Evolutionary conservation across 2,113 vertebrate genomes (phyloP).

Genomic region (Lamprotornis superbus): DNA sequence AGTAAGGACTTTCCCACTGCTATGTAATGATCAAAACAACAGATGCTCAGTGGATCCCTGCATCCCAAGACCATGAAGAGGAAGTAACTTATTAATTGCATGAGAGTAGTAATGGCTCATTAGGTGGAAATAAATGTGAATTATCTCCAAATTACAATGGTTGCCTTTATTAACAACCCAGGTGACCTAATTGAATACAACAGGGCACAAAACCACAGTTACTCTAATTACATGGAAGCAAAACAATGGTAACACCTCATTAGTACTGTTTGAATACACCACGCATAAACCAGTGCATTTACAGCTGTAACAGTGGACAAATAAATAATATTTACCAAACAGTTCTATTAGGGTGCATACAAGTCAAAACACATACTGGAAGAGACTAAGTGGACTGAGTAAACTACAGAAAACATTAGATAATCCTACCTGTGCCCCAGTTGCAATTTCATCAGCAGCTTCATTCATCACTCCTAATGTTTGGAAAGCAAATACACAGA

Average conservation of each 20-base stretch:
- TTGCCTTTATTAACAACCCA: conserved; percentile 24
- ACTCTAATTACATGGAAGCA: conserved; percentile 17
- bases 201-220: background rate
- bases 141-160: conserved; percentile 38
- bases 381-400: background rate
- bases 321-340: background rate
- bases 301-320: background rate
- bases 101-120: conserved; percentile 25
- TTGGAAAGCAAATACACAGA: conserved; percentile 93
- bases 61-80: conserved; percentile 5
- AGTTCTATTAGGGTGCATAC: background rate
- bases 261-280: background rate
- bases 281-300: background rate
- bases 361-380: background rate
- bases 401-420: background rate
- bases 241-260: conserved; percentile 23
- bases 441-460: conserved; percentile 91
- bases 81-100: conserved; percentile 40
- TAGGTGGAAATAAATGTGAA: conserved; percentile 48
- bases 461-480: conserved; percentile 92
- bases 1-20: conserved; percentile 10
- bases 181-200: conserved; percentile 41
- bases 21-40: conserved; percentile 4
- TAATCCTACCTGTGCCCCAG: conserved; percentile 86
- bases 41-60: conserved; percentile 7